A percentile compares a stretch with the other conserved stretches of the same genome.
These are phyloP conservation scores for Caenorhabditis panamensis DNA, from an alignment of 2,888 invertebrate genomes.

Conservation along the genomic window DNA sequence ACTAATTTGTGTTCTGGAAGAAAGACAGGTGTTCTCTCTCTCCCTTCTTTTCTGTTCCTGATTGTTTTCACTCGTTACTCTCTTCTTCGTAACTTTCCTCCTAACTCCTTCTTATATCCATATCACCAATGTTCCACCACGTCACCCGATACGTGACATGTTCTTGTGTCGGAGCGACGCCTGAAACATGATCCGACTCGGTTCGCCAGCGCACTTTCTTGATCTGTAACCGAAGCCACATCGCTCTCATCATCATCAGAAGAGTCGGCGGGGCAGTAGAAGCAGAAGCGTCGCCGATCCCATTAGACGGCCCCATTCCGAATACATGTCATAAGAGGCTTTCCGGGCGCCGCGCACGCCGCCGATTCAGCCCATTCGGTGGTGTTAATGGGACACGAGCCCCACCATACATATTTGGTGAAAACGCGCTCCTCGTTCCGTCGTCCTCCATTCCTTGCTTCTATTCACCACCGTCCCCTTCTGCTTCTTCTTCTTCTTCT, in stretches of 20 bases:
- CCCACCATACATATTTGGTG: constrained; percentile 24
- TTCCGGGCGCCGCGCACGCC: constrained; percentile 12
- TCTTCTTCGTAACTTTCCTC: no score
- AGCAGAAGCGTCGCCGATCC: constrained; percentile 22
- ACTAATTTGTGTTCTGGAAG: not conserved
- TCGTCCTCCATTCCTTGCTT: not conserved
- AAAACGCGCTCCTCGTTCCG: constrained; percentile 8
- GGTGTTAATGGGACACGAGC: constrained; percentile 47
- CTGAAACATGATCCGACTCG: constrained; percentile 41
- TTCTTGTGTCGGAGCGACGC: constrained; percentile 35
- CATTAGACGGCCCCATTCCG: constrained; percentile 28
- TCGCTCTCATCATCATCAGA: constrained; percentile 7
- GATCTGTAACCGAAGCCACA: constrained; percentile 52
- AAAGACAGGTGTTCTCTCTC: constrained; percentile 7
- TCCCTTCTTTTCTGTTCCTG: constrained; percentile 6
- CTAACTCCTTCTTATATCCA: not conserved
- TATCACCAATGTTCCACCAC: constrained; percentile 26
- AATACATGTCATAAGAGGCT: constrained; percentile 47
- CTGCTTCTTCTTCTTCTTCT: constrained; percentile 14
- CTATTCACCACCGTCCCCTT: constrained; percentile 18
- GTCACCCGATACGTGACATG: constrained; percentile 51
- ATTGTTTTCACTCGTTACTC: not conserved
- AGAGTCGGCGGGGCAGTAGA: not conserved
- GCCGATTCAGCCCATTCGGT: constrained; percentile 41
- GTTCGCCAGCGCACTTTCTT: constrained; percentile 45